Conservation (phyloP, 1,140 invertebrate genomes). For the Drosophila hydei region DNA sequence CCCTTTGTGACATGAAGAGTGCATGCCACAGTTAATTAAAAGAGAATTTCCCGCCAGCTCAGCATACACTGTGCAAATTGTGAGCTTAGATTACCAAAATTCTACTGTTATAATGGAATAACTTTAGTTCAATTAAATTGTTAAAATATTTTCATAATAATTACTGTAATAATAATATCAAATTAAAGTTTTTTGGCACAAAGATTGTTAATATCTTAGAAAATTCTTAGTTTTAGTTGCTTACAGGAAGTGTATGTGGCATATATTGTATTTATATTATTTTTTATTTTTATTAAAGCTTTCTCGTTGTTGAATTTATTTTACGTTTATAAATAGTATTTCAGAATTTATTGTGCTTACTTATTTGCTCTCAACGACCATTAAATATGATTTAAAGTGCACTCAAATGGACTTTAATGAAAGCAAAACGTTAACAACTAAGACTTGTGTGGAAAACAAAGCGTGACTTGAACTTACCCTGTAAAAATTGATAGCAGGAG, state of each 20-base stretch:
- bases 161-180: neutral
- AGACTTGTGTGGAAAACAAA: conserved; percentile 1
- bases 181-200: neutral
- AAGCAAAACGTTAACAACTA: neutral
- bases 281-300: conserved; percentile 3
- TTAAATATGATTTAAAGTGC: conserved; percentile 49
- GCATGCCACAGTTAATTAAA: conserved; percentile 62
- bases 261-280: no score
- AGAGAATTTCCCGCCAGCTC: conserved; percentile 35
- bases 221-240: no score
- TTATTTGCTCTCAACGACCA: conserved; percentile 32
- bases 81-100: no score
- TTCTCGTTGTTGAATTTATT: conserved; percentile 16
- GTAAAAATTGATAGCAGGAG: neutral
- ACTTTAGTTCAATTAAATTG: no score
- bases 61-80: conserved; percentile 1
- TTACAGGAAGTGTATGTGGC: no score
- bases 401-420: conserved; percentile 24
- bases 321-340: conserved; percentile 19
- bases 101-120: no score
- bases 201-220: no score
- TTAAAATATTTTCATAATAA: neutral
- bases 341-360: conserved; percentile 36
- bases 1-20: conserved; percentile 8
- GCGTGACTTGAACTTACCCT: conserved; percentile 11